These are phyloP conservation scores for Fundulus diaphanus DNA, from an alignment of 2,797 vertebrate species.

Conservation along the genomic window DNA sequence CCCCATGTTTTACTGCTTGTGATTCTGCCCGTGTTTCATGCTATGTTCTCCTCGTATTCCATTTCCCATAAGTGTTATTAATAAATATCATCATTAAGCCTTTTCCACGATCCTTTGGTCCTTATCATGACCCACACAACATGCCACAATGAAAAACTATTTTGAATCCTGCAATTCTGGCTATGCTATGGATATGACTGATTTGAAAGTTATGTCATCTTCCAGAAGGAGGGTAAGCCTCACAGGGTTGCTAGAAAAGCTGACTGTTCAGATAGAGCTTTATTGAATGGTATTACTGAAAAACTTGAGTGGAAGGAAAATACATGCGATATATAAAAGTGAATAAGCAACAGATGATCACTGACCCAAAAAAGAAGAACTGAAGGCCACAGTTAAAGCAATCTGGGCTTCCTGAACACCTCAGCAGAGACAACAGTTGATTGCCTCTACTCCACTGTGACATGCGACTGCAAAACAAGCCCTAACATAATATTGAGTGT, in stretches of 20 bases:
- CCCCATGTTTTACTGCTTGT: too few species aligned
- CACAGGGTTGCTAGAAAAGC: neutral
- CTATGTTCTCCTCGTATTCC: too few species aligned
- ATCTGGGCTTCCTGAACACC: neutral
- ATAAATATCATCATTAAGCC: too few species aligned
- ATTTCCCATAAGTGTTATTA: too few species aligned
- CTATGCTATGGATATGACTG: neutral
- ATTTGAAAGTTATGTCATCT: neutral
- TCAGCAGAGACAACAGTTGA: too few species aligned
- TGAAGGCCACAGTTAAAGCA: neutral
- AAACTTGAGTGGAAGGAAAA: neutral
- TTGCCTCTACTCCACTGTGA: too few species aligned
- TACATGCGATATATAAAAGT: conserved; percentile 28
- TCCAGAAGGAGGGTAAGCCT: neutral
- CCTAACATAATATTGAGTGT: too few species aligned
- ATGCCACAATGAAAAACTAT: neutral
- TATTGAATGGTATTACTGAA: neutral
- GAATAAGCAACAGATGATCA: too few species aligned
- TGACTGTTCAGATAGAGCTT: conserved; percentile 14
- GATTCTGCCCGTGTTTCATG: too few species aligned
- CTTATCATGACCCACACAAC: too few species aligned
- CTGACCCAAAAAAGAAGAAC: neutral
- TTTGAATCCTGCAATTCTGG: neutral
- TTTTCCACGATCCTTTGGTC: too few species aligned
- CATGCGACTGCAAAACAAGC: too few species aligned